Conservation (phyloP, 2,888 invertebrate genomes). For the Pheosia tremula region DNA sequence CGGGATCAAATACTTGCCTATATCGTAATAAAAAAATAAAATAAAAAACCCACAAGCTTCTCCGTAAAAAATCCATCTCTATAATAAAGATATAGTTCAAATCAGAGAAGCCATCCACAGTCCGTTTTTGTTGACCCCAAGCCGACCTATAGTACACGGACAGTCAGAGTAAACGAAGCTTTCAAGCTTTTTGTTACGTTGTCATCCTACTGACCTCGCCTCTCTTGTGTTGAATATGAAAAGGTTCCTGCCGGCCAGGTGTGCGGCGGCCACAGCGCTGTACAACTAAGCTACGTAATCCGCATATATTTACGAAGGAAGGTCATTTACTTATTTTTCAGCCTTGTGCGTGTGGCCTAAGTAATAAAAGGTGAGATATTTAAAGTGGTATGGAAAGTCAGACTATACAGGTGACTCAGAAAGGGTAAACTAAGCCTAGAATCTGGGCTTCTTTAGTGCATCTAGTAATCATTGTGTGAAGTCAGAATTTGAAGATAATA, state of each 20-base stretch:
- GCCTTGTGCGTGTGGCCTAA: constrained; percentile 22
- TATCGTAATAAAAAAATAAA: too few relatives aligned
- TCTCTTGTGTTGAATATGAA: constrained; percentile 38
- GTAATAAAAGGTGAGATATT: background rate
- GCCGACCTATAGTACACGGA: background rate
- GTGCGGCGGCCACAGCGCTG: constrained; percentile 38
- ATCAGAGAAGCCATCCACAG: too few relatives aligned
- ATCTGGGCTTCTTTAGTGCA: too few relatives aligned
- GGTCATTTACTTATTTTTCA: constrained; percentile 44
- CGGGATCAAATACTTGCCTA: too few relatives aligned
- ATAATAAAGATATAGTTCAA: too few relatives aligned
- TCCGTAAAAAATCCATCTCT: too few relatives aligned
- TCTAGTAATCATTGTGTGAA: too few relatives aligned
- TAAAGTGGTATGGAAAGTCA: background rate
- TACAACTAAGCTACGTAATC: constrained; percentile 35
- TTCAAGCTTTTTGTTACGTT: constrained; percentile 31
- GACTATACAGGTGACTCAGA: too few relatives aligned
- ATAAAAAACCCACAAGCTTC: too few relatives aligned
- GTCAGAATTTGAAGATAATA: too few relatives aligned
- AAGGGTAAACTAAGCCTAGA: too few relatives aligned
- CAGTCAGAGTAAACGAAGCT: constrained; percentile 4
- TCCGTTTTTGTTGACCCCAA: background rate
- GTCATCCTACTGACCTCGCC: constrained; percentile 15
- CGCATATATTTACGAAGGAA: constrained; percentile 34
- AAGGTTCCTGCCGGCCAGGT: constrained; percentile 45